Percentiles rank a stretch among this genome's conserved stretches.
These are phyloP conservation scores for Andrena camellia DNA, from an alignment of 2,888 invertebrate genomes.

Conservation along the genomic window DNA sequence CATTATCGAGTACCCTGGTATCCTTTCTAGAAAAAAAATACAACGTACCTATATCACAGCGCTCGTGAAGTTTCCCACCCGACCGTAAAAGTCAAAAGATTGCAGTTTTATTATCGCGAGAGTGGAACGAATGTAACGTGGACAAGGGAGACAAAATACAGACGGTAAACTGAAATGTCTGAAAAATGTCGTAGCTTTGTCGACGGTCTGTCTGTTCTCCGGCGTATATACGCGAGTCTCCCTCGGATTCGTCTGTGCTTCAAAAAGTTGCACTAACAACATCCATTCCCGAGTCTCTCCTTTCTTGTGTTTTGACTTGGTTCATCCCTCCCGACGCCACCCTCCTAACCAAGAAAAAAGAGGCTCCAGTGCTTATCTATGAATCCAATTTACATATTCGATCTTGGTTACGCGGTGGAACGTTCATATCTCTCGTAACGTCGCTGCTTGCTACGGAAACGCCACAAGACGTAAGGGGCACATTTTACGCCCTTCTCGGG, in stretches of 20 bases:
- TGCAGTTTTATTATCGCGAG: background rate
- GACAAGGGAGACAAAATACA: background rate
- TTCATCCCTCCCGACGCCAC: background rate
- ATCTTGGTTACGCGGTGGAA: constrained; percentile 4
- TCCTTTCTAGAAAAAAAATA: too few relatives aligned
- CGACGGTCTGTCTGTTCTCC: background rate
- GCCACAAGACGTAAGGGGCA: background rate
- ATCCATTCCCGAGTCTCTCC: background rate
- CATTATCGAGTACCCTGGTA: background rate
- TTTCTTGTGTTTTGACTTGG: background rate
- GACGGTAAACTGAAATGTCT: background rate
- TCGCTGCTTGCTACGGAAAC: constrained; percentile 1
- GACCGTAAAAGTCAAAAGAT: background rate
- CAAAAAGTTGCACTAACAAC: background rate
- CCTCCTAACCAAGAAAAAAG: background rate
- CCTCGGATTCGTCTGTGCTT: background rate
- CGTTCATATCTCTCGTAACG: background rate
- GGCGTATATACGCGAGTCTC: background rate
- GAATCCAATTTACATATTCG: constrained; percentile 33
- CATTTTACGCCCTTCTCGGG: background rate
- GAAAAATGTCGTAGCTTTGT: background rate
- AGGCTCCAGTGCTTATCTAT: background rate
- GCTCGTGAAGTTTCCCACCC: background rate
- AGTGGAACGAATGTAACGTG: background rate
- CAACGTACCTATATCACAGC: background rate